Evolutionary conservation across 2,888 invertebrate genomes (phyloP), one percentile per base, ranked within the genome.

Genomic region (Caenorhabditis macrosperma): DNA sequence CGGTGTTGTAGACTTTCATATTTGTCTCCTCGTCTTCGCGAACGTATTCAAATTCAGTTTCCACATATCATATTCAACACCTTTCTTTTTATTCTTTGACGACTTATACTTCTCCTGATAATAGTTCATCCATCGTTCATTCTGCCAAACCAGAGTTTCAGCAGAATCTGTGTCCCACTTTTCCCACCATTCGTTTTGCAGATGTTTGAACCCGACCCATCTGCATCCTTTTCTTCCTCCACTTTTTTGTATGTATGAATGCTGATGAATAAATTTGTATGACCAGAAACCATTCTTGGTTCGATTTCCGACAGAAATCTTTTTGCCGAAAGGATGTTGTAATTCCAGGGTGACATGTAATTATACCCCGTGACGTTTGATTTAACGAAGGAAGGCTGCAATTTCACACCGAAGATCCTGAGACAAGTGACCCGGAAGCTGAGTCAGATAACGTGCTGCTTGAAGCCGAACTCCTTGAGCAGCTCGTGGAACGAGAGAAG

Each of bases 61-160:
- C 46, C 64, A 64, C 74, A 74, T 66, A 74, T 74, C 64, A 57
- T 55, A 35, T 35, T 48, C 61, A 71, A 30, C 61, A 46, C 52
- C 48, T 41, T 10, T 41, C 30, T 28, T 48, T 9, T 30, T 22
- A n/a, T 12, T 61, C 30, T 61, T 26, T 61, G 30, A 41, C 12
- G 28, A 22, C n/a, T 52, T 28, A 28, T 26, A 26, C 54, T 44
- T 55, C 20, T 44, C 35, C 35, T 44, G n/a, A n/a, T n/a, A n/a
- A n/a, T n/a, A n/a, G n/a, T n/a, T n/a, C n/a, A n/a, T n/a, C n/a
- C n/a, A n/a, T n/a, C n/a, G 68, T 68, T 59, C 60, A 5, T 69
- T 72, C 71, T 72, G 71, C 71, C 71, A 72, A 72, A 72, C 28
- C 71, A 72, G 63, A 71, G 69, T 60, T 60, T 52, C 28, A 33